Conservation (phyloP, 2,113 vertebrate species). For the Hirundichthys speculiger region DNA sequence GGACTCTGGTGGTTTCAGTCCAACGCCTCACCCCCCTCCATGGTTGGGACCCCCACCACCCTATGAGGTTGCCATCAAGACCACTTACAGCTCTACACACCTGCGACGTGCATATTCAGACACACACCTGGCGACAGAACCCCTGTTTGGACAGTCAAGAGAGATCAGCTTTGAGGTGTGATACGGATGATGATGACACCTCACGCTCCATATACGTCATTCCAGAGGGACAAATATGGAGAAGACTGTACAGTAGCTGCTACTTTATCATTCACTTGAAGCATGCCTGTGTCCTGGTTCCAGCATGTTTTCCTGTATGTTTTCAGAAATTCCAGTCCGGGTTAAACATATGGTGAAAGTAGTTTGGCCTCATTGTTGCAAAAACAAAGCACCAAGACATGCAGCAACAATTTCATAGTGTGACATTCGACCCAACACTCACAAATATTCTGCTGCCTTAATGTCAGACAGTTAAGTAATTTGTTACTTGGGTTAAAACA, state of each 20-base stretch:
- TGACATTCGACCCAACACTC: background rate
- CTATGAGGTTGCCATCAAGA: slow-evolving; percentile 84
- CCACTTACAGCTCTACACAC: slow-evolving; percentile 82
- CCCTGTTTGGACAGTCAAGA: slow-evolving; percentile 79
- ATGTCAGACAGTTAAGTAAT: background rate
- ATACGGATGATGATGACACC: slow-evolving; percentile 16
- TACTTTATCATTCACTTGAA: slow-evolving; percentile 25
- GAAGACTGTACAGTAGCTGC: background rate
- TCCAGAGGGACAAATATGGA: background rate
- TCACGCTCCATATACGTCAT: background rate
- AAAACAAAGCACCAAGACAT: slow-evolving; percentile 9
- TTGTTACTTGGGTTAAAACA: too few relatives aligned
- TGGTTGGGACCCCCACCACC: slow-evolving; percentile 84
- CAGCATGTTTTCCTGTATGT: slow-evolving; percentile 45
- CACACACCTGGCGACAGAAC: slow-evolving; percentile 79
- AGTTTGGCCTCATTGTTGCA: slow-evolving; percentile 4
- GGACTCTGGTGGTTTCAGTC: slow-evolving; percentile 78
- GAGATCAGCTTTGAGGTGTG: slow-evolving; percentile 86
- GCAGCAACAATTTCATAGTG: background rate
- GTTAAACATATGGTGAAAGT: slow-evolving; percentile 8
- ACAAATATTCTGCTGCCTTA: background rate
- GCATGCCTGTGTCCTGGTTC: slow-evolving; percentile 45
- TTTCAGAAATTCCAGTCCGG: slow-evolving; percentile 12
- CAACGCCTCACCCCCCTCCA: slow-evolving; percentile 67
- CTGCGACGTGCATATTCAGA: slow-evolving; percentile 84